Base-by-base conservation (phyloP, 1,140 invertebrate genomes). In the Zaprionus kolodkinae region DNA sequence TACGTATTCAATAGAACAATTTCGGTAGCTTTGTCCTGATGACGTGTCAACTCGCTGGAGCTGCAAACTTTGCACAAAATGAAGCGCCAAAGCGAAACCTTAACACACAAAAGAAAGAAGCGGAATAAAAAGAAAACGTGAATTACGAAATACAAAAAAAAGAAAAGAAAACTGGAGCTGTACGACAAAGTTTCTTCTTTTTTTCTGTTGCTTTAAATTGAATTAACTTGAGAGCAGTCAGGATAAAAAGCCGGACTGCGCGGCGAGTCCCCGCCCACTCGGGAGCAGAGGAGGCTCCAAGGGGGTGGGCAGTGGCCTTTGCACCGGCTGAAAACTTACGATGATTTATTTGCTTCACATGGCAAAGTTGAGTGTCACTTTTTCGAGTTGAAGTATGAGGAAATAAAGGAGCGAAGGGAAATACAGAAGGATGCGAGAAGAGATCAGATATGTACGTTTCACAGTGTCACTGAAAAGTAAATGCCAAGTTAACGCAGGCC, bases 281-380 rank as follows among this genome's bases (percentile, higher is more conserved):
- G 15, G 15, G 45, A 21, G 45, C 9, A 3, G 10, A 50, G 45
- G 17, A 21, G 15, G 9, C 45, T 9, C n/a, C n/a, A 17, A 6
- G 30, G 40, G 30, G 4, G 13, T 13, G 55, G 30, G 30, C 17
- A 35, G 64, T 87, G 70, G 64, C 83, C 72, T 78, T 79, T 82
- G 78, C 83, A 87, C 84, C 79, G 84, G 84, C 80, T 70, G 65
- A 88, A 87, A 88, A 87, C 84, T 84, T 88, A 72, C 73, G 84
- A 88, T 87, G 84, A 87, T 87, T 87, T 87, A 87, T 87, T 87
- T 87, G 84, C 84, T 87, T 88, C 84, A 88, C 84, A 80, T 87
- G 84, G 80, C 84, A 87, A 80, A 88, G 84, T 87, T 78, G 77
- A 83, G 84, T 83, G 84, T 88, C 84, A 80, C 71, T 83, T 80